These are phyloP conservation scores for Clarias pachynema DNA, from an alignment of 2,797 vertebrate species.

Conservation along the genomic window DNA sequence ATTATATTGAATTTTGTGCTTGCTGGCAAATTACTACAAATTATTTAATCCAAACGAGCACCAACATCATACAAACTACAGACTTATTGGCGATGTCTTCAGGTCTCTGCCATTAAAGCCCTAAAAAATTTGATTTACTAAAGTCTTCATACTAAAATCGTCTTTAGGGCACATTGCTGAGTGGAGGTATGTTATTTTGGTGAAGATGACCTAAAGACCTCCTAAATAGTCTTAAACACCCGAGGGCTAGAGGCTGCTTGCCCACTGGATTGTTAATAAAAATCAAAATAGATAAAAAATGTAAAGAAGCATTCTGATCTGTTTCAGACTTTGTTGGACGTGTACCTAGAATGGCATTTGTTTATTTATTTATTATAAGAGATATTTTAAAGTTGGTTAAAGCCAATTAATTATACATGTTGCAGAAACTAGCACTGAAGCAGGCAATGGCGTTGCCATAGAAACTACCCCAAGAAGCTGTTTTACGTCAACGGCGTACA, in stretches of 20 bases:
- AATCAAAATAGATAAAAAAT: neutral
- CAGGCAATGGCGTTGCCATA: constrained; percentile 59
- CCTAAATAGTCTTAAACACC: too few relatives aligned
- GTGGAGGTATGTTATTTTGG: too few relatives aligned
- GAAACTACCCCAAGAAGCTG: constrained; percentile 54
- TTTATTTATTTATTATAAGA: neutral
- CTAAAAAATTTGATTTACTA: too few relatives aligned
- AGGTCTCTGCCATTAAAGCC: too few relatives aligned
- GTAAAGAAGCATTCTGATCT: neutral
- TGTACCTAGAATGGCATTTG: neutral
- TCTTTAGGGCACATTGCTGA: too few relatives aligned
- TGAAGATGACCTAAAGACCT: too few relatives aligned
- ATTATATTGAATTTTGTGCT: neutral
- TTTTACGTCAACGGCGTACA: constrained; percentile 24
- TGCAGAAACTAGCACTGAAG: constrained; percentile 1
- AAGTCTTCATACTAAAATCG: too few relatives aligned
- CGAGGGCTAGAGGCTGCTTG: too few relatives aligned
- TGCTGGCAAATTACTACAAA: neutral
- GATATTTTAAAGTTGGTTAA: constrained; percentile 4
- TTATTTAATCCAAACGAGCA: too few relatives aligned
- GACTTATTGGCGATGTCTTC: too few relatives aligned
- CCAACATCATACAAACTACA: too few relatives aligned
- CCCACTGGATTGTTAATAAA: too few relatives aligned
- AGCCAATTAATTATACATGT: constrained; percentile 10
- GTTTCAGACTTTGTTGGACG: neutral